phyloP scores from a whole-genome alignment of 2,888 invertebrate species.

The Pollenia angustigena region DNA sequence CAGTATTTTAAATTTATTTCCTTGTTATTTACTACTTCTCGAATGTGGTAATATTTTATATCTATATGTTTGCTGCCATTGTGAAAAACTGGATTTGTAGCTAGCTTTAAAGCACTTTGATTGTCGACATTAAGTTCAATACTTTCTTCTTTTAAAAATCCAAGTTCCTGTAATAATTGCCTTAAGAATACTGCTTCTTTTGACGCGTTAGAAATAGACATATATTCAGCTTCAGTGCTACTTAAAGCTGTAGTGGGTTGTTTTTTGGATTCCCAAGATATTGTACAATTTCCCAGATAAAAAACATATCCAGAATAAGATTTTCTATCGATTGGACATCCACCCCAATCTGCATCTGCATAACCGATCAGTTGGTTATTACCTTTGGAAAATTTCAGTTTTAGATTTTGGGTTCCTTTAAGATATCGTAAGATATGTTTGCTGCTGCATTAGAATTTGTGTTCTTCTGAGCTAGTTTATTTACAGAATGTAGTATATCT shows the following conservation, averaged over 20 bases:
- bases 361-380: too few relatives aligned
- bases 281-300: too few relatives aligned
- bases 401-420: too few relatives aligned
- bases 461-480: not conserved
- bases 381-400: too few relatives aligned
- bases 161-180: conserved; percentile 23
- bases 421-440: not conserved
- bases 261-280: too few relatives aligned
- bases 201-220: not conserved
- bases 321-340: not conserved
- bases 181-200: conserved; percentile 3
- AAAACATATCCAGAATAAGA: too few relatives aligned
- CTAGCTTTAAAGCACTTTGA: conserved; percentile 29
- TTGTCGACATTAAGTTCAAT: conserved; percentile 27
- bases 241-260: too few relatives aligned
- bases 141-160: conserved; percentile 12
- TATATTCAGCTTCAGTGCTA: too few relatives aligned
- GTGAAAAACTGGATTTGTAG: conserved; percentile 30
- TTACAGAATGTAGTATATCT: not conserved
- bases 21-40: too few relatives aligned
- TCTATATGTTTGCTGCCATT: not conserved
- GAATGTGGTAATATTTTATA: too few relatives aligned
- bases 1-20: too few relatives aligned
- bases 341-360: not conserved
- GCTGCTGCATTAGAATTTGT: not conserved